Percentiles rank a stretch among this genome's conserved stretches.
Evolutionary conservation across 2,113 vertebrate species (phyloP).

Genomic region (Antechinus flavipes): DNA sequence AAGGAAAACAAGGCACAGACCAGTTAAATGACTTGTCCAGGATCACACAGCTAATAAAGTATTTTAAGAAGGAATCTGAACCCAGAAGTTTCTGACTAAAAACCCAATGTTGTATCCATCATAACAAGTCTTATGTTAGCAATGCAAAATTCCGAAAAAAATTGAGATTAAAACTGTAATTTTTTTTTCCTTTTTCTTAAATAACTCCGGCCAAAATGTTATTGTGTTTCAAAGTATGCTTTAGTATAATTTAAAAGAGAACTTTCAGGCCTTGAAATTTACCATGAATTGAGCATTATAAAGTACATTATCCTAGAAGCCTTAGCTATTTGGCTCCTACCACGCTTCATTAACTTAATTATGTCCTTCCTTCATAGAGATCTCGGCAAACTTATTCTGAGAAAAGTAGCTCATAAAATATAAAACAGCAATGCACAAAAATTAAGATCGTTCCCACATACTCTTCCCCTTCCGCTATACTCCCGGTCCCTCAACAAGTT

Average conservation of each 20-base stretch:
- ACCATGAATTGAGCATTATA: neutral
- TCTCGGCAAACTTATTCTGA: constrained; percentile 23
- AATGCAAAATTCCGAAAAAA: neutral
- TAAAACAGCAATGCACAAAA: constrained; percentile 6
- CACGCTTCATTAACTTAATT: neutral
- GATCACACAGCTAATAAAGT: neutral
- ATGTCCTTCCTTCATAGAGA: neutral
- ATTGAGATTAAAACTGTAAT: neutral
- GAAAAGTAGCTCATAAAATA: constrained; percentile 37
- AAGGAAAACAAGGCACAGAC: neutral
- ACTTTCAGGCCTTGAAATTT: neutral
- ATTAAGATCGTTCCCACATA: neutral
- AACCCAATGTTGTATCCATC: neutral
- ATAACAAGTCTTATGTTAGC: neutral
- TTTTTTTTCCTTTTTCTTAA: neutral
- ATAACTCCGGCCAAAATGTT: neutral
- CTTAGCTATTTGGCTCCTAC: neutral
- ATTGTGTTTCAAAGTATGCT: neutral
- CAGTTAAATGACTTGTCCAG: neutral
- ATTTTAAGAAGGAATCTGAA: neutral
- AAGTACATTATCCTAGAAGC: neutral
- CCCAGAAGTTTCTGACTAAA: neutral
- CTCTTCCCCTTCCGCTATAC: no score
- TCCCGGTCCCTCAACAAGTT: neutral
- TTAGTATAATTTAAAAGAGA: neutral